Evolutionary conservation across 1,140 invertebrate species (phyloP).

Genomic region (Habropoda laboriosa): DNA sequence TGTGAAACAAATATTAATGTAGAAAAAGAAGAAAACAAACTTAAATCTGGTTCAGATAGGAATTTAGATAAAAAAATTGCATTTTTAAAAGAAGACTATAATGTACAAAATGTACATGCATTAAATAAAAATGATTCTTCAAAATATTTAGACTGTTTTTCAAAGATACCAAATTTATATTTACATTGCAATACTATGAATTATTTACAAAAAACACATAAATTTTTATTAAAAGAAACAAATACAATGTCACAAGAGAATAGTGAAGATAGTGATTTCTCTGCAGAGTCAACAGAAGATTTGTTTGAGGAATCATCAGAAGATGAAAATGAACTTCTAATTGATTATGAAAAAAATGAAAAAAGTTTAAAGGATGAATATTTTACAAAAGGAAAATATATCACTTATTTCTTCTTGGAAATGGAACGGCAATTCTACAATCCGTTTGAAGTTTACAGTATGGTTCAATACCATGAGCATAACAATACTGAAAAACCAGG

Average conservation of each 20-base stretch:
- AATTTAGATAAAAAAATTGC: slow-evolving; percentile 56
- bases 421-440: slow-evolving; percentile 76
- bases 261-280: slow-evolving; percentile 76
- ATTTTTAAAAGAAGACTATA: slow-evolving; percentile 41
- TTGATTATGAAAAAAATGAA: slow-evolving; percentile 61
- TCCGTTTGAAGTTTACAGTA: slow-evolving; percentile 74
- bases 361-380: slow-evolving; percentile 72
- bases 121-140: not conserved
- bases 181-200: slow-evolving; percentile 3
- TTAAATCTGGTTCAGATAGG: slow-evolving; percentile 54
- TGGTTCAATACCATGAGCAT: slow-evolving; percentile 72
- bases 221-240: slow-evolving; percentile 64
- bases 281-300: slow-evolving; percentile 72
- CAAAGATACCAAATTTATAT: not conserved
- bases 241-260: slow-evolving; percentile 57
- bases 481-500: slow-evolving; percentile 54
- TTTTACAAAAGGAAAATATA: slow-evolving; percentile 77
- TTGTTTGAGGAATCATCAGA: slow-evolving; percentile 66
- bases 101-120: not conserved
- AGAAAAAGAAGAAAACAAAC: not conserved
- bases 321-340: slow-evolving; percentile 64
- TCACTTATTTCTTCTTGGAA: slow-evolving; percentile 76
- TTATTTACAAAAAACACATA: slow-evolving; percentile 21
- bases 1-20: not conserved
- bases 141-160: not conserved